These are phyloP conservation scores for Camponotus fellah DNA, from an alignment of 2,888 invertebrate species.

Conservation along the genomic window DNA sequence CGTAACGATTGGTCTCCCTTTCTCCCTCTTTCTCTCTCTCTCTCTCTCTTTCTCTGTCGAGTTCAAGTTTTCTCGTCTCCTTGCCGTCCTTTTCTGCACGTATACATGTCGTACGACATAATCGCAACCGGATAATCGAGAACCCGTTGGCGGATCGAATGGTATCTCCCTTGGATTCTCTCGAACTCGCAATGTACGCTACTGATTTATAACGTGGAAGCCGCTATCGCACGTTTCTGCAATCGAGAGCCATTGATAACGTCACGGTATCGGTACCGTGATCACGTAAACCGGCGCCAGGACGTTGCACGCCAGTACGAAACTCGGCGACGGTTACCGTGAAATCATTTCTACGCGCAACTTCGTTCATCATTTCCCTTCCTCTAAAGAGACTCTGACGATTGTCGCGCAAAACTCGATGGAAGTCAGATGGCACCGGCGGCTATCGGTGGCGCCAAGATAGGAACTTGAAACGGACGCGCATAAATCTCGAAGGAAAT, in stretches of 20 bases:
- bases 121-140: conserved; percentile 71
- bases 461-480: conserved; percentile 3
- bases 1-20: conserved; percentile 51
- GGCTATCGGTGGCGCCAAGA: conserved; percentile 41
- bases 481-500: conserved; percentile 32
- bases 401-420: conserved; percentile 47
- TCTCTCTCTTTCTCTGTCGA: not conserved
- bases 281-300: conserved; percentile 76
- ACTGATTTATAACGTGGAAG: conserved; percentile 71
- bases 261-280: conserved; percentile 63
- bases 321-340: conserved; percentile 63
- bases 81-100: conserved; percentile 42
- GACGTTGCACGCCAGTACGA: conserved; percentile 32
- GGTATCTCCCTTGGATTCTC: conserved; percentile 62
- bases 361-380: conserved; percentile 47
- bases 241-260: conserved; percentile 81
- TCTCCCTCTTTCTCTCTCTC: conserved; percentile 30
- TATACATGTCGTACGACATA: conserved; percentile 62
- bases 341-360: conserved; percentile 58
- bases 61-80: conserved; percentile 14
- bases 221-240: conserved; percentile 77
- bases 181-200: conserved; percentile 55
- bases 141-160: conserved; percentile 63
- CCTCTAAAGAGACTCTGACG: not conserved
- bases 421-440: conserved; percentile 34